phyloP scores from a whole-genome alignment of 2,888 invertebrate species.

The Lycophotia porphyrea region DNA sequence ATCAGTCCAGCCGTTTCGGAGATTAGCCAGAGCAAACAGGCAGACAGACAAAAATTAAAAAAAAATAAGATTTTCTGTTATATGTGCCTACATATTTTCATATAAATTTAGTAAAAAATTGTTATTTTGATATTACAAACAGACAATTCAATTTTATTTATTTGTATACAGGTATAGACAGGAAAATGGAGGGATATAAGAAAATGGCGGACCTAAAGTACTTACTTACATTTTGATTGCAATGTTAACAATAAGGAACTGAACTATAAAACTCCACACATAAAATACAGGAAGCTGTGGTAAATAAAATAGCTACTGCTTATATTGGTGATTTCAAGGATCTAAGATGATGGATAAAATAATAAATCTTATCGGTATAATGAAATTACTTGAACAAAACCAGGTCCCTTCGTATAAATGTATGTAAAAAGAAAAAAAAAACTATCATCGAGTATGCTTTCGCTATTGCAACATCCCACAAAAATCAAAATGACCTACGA shows the following conservation, averaged over 20 bases:
- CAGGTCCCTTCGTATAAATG: background rate
- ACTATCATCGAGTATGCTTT: background rate
- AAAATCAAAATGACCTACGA: background rate
- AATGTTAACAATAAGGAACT: conserved; percentile 45
- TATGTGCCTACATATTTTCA: no score
- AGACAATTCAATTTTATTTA: no score
- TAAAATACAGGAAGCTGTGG: conserved; percentile 21
- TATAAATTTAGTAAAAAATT: no score
- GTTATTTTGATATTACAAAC: no score
- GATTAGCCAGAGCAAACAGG: no score
- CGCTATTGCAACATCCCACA: no score
- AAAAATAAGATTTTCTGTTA: no score
- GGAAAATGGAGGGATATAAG: conserved; percentile 22
- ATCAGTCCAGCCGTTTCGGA: no score
- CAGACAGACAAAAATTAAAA: no score
- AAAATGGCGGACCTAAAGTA: conserved; percentile 34
- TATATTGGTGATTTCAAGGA: conserved; percentile 13
- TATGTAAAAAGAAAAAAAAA: background rate
- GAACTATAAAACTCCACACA: conserved; percentile 19
- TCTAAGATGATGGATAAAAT: background rate
- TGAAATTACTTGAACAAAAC: background rate
- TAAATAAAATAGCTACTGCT: conserved; percentile 34
- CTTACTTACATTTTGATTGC: conserved; percentile 39
- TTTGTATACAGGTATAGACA: background rate
- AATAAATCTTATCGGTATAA: background rate